phyloP scores from a whole-genome alignment of 2,113 vertebrate species.

The Cyprinus carpio region DNA sequence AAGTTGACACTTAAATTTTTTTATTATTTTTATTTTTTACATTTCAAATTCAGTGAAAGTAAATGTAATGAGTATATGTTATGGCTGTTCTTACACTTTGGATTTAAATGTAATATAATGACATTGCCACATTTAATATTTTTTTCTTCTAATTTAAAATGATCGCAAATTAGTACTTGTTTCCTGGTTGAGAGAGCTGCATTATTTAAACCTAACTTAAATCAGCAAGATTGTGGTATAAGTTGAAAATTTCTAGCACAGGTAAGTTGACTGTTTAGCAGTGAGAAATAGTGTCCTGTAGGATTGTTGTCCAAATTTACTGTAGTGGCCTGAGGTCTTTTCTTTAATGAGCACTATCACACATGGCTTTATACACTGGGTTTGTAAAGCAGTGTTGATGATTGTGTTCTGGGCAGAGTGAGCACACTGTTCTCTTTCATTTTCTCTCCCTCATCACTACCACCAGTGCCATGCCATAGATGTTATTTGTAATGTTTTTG shows the following conservation, averaged over 20 bases:
- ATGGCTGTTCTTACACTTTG: neutral
- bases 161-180: neutral
- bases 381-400: constrained; percentile 28
- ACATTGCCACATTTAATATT: constrained; percentile 15
- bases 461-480: constrained; percentile 48
- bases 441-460: constrained; percentile 2
- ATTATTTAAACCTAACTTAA: constrained; percentile 3
- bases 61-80: neutral
- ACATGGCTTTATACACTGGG: constrained; percentile 22
- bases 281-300: constrained; percentile 13
- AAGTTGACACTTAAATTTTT: neutral
- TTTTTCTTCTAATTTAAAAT: neutral
- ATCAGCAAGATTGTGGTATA: neutral
- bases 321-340: neutral
- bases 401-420: constrained; percentile 19
- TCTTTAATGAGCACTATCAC: neutral
- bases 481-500: constrained; percentile 47
- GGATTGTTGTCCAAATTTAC: constrained; percentile 16
- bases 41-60: neutral
- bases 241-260: neutral
- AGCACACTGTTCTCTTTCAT: constrained; percentile 23
- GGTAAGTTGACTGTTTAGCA: constrained; percentile 29
- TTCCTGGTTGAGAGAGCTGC: neutral
- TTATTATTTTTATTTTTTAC: constrained; percentile 2
- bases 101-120: neutral